Evolutionary conservation across 1,140 invertebrate species (phyloP).

Genomic region (Rhopalosiphum padi): DNA sequence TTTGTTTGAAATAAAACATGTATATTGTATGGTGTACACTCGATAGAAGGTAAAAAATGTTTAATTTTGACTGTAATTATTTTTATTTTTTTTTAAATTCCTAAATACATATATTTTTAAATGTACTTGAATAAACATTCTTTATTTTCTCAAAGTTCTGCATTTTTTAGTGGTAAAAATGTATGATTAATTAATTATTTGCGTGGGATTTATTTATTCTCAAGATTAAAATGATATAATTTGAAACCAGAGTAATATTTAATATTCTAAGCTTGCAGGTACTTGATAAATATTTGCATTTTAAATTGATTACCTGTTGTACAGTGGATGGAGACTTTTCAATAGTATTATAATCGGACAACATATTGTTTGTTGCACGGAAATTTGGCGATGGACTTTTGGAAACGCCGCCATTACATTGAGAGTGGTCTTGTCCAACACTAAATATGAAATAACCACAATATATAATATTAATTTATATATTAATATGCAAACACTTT

Average conservation of each 20-base stretch:
- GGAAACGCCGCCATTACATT: constrained; percentile 75
- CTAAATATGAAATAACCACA: constrained; percentile 61
- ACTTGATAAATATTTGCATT: neutral
- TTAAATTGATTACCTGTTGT: constrained; percentile 48
- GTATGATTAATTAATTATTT: neutral
- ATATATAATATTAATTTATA: neutral
- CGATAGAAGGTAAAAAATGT: neutral
- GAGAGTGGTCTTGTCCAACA: constrained; percentile 70
- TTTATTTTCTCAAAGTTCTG: neutral
- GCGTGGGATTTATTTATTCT: neutral
- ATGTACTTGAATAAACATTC: neutral
- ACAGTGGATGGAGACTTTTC: neutral
- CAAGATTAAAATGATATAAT: neutral
- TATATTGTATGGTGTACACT: neutral
- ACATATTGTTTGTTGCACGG: constrained; percentile 12
- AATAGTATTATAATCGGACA: constrained; percentile 43
- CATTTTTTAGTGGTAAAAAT: neutral
- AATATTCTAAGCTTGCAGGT: neutral
- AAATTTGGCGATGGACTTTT: constrained; percentile 62
- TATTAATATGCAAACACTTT: too few species aligned
- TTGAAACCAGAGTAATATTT: neutral
- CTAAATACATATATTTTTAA: neutral
- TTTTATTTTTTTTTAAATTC: neutral
- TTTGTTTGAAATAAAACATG: neutral
- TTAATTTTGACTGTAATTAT: neutral